Evolutionary conservation across 1,140 invertebrate species (phyloP).

Genomic region (Ceratitis capitata): DNA sequence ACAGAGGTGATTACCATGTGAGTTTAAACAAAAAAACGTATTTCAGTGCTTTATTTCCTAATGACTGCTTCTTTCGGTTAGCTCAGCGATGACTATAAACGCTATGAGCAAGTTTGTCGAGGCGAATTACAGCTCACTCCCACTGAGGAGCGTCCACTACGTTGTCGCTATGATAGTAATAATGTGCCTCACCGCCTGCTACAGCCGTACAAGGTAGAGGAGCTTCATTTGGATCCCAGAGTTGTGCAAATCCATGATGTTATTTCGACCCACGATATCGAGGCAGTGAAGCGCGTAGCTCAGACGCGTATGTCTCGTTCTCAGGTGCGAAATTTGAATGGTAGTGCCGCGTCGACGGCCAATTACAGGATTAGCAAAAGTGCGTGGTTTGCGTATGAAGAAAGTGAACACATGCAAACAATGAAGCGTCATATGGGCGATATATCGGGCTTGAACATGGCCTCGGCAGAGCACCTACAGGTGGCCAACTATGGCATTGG

Average conservation of each 20-base stretch:
- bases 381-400: conserved; percentile 87
- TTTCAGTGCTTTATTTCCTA: neutral
- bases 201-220: conserved; percentile 84
- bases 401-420: conserved; percentile 78
- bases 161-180: conserved; percentile 68
- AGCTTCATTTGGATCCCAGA: conserved; percentile 84
- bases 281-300: conserved; percentile 84
- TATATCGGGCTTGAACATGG: conserved; percentile 83
- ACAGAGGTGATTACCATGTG: conserved; percentile 51
- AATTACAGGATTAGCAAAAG: conserved; percentile 97
- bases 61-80: neutral
- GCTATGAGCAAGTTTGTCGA: conserved; percentile 87
- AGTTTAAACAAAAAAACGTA: neutral
- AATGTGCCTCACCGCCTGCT: conserved; percentile 78
- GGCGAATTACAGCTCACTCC: conserved; percentile 72
- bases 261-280: conserved; percentile 85
- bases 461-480: conserved; percentile 91
- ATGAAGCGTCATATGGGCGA: conserved; percentile 77
- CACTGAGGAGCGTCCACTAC: conserved; percentile 64
- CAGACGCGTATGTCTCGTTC: conserved; percentile 72
- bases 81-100: conserved; percentile 60
- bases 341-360: conserved; percentile 62
- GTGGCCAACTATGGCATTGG: conserved; percentile 98
- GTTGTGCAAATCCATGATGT: conserved; percentile 92
- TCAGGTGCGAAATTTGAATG: conserved; percentile 45